Percentiles rank a stretch among this genome's conserved stretches.
These are phyloP conservation scores for Menura novaehollandiae DNA, from an alignment of 2,113 vertebrate genomes.

Conservation along the genomic window DNA sequence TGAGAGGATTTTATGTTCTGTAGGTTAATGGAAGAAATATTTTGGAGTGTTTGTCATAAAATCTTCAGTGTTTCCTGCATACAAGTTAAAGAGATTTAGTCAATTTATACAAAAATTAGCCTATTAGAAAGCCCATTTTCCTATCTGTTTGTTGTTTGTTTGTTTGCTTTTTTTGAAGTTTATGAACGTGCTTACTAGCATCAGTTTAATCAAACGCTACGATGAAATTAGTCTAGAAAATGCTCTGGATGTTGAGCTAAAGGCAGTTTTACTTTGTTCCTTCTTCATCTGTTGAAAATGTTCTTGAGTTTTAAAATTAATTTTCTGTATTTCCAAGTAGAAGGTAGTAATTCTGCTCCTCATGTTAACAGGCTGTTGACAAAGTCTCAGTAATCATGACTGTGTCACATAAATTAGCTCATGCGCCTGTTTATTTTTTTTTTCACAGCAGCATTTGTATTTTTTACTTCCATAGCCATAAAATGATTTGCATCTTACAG, in stretches of 20 bases:
- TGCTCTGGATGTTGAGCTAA: neutral
- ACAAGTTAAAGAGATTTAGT: neutral
- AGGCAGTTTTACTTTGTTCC: neutral
- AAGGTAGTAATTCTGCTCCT: neutral
- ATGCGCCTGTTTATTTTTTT: neutral
- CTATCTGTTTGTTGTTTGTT: neutral
- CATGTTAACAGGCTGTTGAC: neutral
- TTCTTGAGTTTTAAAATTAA: neutral
- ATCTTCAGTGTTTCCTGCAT: neutral
- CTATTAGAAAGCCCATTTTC: neutral
- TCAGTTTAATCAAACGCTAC: neutral
- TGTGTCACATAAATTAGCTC: neutral
- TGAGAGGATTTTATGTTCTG: neutral
- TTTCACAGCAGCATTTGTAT: neutral
- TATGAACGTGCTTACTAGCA: neutral
- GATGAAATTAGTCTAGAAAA: neutral
- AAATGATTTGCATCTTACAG: neutral
- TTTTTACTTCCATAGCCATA: neutral
- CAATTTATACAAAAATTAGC: neutral
- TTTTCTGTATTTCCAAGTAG: neutral
- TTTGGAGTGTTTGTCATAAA: neutral
- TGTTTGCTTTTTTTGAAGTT: neutral
- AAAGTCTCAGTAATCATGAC: neutral
- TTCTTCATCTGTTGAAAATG: neutral
- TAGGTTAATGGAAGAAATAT: neutral